Conservation (phyloP, 2,113 vertebrate genomes). For the Lycaon pictus region DNA sequence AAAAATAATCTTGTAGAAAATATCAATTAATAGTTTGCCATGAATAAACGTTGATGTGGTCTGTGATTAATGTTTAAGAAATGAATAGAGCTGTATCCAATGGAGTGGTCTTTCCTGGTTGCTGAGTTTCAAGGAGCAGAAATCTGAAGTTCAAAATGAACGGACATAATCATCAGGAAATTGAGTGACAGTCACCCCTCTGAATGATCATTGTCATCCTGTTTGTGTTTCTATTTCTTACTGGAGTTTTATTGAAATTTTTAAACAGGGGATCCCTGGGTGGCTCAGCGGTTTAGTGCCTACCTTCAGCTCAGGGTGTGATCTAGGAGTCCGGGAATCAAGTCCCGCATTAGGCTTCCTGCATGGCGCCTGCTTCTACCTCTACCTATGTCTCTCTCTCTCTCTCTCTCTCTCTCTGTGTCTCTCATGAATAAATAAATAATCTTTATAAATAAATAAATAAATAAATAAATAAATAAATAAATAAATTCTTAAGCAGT, state of each 20-base stretch:
- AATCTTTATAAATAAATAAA: no score
- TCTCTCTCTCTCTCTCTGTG: no score
- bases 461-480: no score
- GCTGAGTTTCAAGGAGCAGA: conserved; percentile 11
- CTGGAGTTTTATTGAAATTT: not conserved
- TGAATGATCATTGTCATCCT: not conserved
- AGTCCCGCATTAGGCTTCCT: no score
- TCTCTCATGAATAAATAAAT: no score
- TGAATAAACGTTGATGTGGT: conserved; percentile 21
- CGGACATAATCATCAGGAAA: not conserved
- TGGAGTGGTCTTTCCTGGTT: not conserved
- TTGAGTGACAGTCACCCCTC: not conserved
- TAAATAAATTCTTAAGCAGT: not conserved
- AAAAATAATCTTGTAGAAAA: conserved; percentile 58
- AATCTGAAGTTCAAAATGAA: conserved; percentile 13
- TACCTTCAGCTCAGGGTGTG: no score
- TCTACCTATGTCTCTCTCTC: no score
- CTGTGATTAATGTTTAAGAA: conserved; percentile 46
- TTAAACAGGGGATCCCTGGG: not conserved
- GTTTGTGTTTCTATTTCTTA: not conserved
- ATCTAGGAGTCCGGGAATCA: no score
- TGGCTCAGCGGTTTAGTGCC: no score
- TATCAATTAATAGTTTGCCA: conserved; percentile 23
- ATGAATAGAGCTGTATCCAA: conserved; percentile 11
- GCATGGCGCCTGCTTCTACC: no score